phyloP scores from a whole-genome alignment of 2,888 invertebrate genomes.

The Nomada lathburiana region DNA sequence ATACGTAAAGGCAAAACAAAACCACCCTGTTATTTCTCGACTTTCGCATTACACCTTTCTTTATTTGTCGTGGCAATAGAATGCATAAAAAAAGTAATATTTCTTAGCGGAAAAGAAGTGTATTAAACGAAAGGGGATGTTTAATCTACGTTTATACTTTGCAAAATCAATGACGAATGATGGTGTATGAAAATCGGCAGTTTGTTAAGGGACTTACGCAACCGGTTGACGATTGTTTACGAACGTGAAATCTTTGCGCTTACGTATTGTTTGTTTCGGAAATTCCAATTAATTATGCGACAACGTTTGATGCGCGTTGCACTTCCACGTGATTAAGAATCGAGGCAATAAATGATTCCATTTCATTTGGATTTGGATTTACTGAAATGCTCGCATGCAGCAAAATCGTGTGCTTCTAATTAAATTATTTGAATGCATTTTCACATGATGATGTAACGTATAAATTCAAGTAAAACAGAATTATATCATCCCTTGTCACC shows the following conservation, averaged over 20 bases:
- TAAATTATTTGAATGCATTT: not conserved
- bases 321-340: not conserved
- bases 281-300: not conserved
- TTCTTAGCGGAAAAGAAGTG: too few relatives aligned
- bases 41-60: not conserved
- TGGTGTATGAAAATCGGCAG: too few relatives aligned
- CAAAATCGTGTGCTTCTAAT: not conserved
- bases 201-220: too few relatives aligned
- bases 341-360: not conserved
- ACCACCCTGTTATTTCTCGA: not conserved
- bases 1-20: not conserved
- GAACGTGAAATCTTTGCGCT: too few relatives aligned
- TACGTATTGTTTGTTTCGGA: not conserved
- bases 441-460: not conserved
- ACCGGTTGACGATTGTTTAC: too few relatives aligned
- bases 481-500: too few relatives aligned
- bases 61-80: not conserved
- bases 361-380: constrained; percentile 2
- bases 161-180: too few relatives aligned
- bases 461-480: too few relatives aligned
- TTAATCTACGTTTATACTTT: too few relatives aligned
- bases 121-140: too few relatives aligned
- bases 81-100: too few relatives aligned
- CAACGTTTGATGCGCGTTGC: not conserved
- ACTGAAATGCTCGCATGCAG: not conserved